Evolutionary conservation across 2,888 invertebrate genomes (phyloP).

Genomic region (Heteropelma amictum): DNA sequence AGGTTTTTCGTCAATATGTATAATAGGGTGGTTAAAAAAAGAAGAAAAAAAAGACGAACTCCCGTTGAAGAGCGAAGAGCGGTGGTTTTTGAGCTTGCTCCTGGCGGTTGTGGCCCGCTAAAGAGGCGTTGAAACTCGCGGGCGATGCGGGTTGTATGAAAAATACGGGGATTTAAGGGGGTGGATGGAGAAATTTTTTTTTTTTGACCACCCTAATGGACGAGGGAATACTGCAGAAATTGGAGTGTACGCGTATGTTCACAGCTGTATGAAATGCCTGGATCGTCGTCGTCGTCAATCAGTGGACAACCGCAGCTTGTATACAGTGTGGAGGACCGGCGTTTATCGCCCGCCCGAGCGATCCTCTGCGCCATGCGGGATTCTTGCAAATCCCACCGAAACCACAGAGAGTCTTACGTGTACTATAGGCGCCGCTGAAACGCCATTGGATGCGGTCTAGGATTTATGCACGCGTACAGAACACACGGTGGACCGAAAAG

Average conservation of each 20-base stretch:
- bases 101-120: too few relatives aligned
- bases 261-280: neutral
- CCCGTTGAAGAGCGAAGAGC: too few relatives aligned
- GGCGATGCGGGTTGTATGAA: too few relatives aligned
- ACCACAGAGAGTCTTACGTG: neutral
- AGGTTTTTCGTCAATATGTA: neutral
- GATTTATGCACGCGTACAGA: neutral
- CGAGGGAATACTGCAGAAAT: neutral
- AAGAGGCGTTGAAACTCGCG: too few relatives aligned
- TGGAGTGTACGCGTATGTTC: neutral
- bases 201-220: neutral
- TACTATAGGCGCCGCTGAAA: too few relatives aligned
- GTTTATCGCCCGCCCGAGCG: neutral
- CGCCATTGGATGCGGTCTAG: neutral
- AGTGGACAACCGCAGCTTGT: slow-evolving; percentile 8
- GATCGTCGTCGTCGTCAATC: slow-evolving; percentile 9
- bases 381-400: slow-evolving; percentile 4
- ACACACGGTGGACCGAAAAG: too few relatives aligned
- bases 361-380: neutral
- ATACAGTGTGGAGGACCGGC: neutral
- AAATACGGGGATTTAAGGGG: too few relatives aligned
- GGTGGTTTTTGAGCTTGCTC: too few relatives aligned
- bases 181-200: too few relatives aligned
- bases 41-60: too few relatives aligned
- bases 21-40: too few relatives aligned